Evolutionary conservation across 2,797 vertebrate species (phyloP).

Genomic region (Caiman crocodilus): DNA sequence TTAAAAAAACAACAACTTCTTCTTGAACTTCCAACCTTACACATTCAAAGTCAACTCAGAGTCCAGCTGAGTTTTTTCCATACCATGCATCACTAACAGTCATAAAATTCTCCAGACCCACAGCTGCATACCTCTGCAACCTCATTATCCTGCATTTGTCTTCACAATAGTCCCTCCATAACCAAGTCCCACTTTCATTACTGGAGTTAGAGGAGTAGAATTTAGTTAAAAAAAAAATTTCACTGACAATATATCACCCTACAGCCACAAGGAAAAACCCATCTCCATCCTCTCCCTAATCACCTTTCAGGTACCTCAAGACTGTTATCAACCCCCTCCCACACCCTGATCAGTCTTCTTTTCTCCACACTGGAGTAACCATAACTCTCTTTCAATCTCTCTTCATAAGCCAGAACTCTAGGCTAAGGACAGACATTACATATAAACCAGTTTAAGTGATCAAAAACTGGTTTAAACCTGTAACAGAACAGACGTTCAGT

Average conservation of each 20-base stretch:
- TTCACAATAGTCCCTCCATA: neutral
- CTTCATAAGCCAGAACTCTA: too few species aligned
- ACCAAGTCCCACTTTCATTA: neutral
- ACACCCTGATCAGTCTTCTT: too few species aligned
- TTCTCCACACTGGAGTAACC: too few species aligned
- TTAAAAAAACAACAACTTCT: conserved; percentile 2
- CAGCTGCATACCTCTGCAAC: neutral
- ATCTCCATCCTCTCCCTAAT: too few species aligned
- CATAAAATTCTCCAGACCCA: neutral
- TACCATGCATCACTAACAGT: conserved; percentile 1
- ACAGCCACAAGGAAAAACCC: too few species aligned
- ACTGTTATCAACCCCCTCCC: too few species aligned
- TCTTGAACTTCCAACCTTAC: conserved; percentile 1
- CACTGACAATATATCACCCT: neutral
- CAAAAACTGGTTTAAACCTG: too few species aligned
- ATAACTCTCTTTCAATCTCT: too few species aligned
- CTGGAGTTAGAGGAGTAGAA: accelerated
- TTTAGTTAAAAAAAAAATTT: neutral
- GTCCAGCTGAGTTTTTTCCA: conserved; percentile 21
- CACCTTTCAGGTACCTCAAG: too few species aligned
- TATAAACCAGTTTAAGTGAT: too few species aligned
- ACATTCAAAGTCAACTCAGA: neutral
- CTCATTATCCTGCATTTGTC: neutral
- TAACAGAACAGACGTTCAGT: too few species aligned
- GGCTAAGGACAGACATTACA: too few species aligned